Evolutionary conservation across 2,888 invertebrate species (phyloP).

Genomic region (Zaprionus bogoriensis): DNA sequence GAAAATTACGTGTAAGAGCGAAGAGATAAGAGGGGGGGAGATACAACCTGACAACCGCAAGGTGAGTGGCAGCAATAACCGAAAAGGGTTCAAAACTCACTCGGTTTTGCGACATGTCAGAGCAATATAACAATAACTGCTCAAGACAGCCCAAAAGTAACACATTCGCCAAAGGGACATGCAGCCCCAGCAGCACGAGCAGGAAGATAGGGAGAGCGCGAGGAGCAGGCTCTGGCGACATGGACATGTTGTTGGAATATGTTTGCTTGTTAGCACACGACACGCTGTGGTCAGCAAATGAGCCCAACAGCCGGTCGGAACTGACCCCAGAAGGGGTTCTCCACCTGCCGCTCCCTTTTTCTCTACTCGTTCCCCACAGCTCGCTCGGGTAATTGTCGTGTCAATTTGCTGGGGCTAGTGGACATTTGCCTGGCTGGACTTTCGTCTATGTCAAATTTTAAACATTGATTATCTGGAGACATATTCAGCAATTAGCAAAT

Average conservation of each 20-base stretch:
- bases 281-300: slow-evolving; percentile 73
- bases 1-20: slow-evolving; percentile 29
- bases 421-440: slow-evolving; percentile 42
- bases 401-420: too few species aligned
- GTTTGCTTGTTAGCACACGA: slow-evolving; percentile 73
- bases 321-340: slow-evolving; percentile 1
- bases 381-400: slow-evolving; percentile 64
- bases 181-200: neutral
- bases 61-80: slow-evolving; percentile 55
- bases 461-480: slow-evolving; percentile 82
- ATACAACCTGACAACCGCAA: slow-evolving; percentile 54
- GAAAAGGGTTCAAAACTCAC: slow-evolving; percentile 41
- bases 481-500: slow-evolving; percentile 82
- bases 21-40: neutral
- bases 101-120: slow-evolving; percentile 63
- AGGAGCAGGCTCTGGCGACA: slow-evolving; percentile 21
- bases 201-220: slow-evolving; percentile 9
- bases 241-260: slow-evolving; percentile 32
- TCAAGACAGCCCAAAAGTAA: slow-evolving; percentile 76
- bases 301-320: slow-evolving; percentile 48
- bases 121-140: slow-evolving; percentile 71
- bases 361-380: neutral
- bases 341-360: neutral
- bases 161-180: slow-evolving; percentile 54
- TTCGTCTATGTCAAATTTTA: slow-evolving; percentile 70